A percentile compares a stretch with the other conserved stretches of the same genome.
phyloP scores from a whole-genome alignment of 2,797 vertebrate species.

The Lithobates sylvaticus region DNA sequence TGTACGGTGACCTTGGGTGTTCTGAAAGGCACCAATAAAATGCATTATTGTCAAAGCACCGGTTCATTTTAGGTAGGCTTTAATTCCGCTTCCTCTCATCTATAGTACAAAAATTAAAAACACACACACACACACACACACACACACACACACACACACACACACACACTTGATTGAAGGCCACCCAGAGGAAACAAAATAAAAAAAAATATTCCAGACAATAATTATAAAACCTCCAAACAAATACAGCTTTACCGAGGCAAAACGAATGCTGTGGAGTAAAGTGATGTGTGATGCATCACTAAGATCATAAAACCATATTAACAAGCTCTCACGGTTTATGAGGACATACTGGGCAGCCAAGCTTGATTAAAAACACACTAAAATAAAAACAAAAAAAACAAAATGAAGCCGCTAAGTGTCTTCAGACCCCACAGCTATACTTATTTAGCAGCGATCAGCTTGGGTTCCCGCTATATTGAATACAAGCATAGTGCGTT shows the following conservation, averaged over 20 bases:
- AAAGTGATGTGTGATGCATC: not conserved
- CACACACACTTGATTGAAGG: not conserved
- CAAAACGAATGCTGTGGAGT: not conserved
- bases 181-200: constrained; percentile 1
- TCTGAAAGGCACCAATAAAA: too few relatives aligned
- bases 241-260: not conserved
- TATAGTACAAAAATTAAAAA: not conserved
- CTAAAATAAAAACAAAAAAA: not conserved
- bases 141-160: too few relatives aligned
- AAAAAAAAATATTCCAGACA: not conserved
- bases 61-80: too few relatives aligned
- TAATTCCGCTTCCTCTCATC: not conserved
- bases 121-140: too few relatives aligned
- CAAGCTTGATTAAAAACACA: constrained; percentile 26
- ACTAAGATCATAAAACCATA: constrained; percentile 3
- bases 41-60: too few relatives aligned
- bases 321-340: constrained; percentile 22
- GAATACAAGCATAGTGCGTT: not conserved
- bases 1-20: too few relatives aligned
- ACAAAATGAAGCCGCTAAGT: constrained; percentile 15
- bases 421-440: constrained; percentile 10
- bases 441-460: constrained; percentile 19
- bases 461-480: not conserved
- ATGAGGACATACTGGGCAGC: constrained; percentile 8
- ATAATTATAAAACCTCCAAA: not conserved